These are phyloP conservation scores for Circaetus cinerascens DNA, from an alignment of 2,113 vertebrate genomes.

Conservation along the genomic window DNA sequence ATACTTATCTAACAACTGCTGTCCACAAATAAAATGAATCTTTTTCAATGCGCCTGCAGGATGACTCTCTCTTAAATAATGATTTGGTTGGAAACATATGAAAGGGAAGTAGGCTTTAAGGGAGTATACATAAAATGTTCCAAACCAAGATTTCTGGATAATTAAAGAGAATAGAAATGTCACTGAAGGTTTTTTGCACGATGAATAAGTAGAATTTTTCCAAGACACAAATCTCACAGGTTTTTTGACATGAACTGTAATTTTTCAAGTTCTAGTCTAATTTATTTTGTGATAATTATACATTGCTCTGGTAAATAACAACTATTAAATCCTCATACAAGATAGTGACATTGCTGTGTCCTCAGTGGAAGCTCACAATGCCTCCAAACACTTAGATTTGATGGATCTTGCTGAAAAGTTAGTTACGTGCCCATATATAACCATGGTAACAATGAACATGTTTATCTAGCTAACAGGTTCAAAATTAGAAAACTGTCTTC, in stretches of 20 bases:
- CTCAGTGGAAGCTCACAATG: neutral
- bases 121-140: neutral
- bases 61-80: neutral
- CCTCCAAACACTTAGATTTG: neutral
- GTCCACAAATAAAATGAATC: neutral
- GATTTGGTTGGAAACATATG: neutral
- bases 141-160: neutral
- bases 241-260: neutral
- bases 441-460: neutral
- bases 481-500: conserved; percentile 30
- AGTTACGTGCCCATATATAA: neutral
- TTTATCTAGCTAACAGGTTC: conserved; percentile 7
- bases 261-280: conserved; percentile 13
- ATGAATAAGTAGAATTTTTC: neutral
- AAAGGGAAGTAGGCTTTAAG: neutral
- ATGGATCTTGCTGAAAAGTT: neutral
- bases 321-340: neutral
- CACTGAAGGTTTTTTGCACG: neutral
- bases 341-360: neutral
- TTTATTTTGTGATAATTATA: conserved; percentile 30
- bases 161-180: neutral
- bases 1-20: neutral
- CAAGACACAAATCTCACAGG: neutral
- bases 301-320: conserved; percentile 21
- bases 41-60: neutral